Conservation (phyloP, 2,113 vertebrate species). For the Tragelaphus imberbis region DNA sequence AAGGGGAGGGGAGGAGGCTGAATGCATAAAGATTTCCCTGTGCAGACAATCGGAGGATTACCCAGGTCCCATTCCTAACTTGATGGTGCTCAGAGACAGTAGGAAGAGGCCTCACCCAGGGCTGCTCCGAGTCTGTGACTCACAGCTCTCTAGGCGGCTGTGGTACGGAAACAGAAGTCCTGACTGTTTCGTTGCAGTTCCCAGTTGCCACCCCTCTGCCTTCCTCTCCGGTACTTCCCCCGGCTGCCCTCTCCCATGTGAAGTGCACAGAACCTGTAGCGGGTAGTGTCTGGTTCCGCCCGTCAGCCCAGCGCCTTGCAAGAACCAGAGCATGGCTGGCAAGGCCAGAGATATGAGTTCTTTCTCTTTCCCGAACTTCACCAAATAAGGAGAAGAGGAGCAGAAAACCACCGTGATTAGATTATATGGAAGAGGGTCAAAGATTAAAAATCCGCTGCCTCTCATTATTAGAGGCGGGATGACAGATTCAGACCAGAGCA, state of each 20-base stretch:
- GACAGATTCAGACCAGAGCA: slow-evolving; percentile 87
- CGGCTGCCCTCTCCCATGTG: accelerated
- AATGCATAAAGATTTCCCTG: not conserved
- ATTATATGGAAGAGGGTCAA: slow-evolving; percentile 81
- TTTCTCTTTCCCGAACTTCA: slow-evolving; percentile 61
- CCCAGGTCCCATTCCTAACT: not conserved
- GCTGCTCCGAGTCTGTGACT: not conserved
- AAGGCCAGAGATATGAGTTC: not conserved
- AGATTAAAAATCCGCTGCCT: slow-evolving; percentile 86
- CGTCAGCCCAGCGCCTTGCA: not conserved
- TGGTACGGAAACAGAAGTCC: not conserved
- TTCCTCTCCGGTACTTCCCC: not conserved
- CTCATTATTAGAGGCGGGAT: slow-evolving; percentile 83
- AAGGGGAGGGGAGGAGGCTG: not conserved
- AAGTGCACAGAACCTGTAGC: not conserved
- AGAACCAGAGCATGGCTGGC: not conserved
- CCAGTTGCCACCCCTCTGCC: not conserved
- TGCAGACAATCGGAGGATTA: not conserved
- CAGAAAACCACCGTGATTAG: slow-evolving; percentile 79
- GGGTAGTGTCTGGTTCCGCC: not conserved
- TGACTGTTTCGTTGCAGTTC: not conserved
- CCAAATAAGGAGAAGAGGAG: slow-evolving; percentile 77
- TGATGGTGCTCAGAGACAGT: not conserved
- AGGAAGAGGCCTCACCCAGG: not conserved
- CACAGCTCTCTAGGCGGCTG: accelerated